These are phyloP conservation scores for Sula dactylatra DNA, from an alignment of 2,113 vertebrate genomes.

Conservation along the genomic window DNA sequence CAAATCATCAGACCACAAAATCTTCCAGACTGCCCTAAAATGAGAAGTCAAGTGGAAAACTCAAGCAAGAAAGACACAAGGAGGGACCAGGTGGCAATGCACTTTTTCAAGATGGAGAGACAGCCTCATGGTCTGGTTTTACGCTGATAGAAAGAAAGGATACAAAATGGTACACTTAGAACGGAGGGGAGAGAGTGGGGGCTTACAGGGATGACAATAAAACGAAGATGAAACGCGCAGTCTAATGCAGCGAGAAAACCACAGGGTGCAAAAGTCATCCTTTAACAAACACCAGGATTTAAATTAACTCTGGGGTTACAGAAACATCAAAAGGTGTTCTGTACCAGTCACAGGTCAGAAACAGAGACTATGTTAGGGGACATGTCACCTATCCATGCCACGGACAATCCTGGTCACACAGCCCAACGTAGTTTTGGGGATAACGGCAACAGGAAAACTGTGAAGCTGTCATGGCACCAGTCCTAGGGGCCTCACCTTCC, in stretches of 20 bases:
- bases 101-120: not conserved
- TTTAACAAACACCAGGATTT: not conserved
- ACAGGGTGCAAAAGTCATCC: not conserved
- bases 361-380: not conserved
- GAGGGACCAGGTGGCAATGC: not conserved
- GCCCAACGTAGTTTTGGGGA: not conserved
- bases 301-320: not conserved
- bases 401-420: not conserved
- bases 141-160: not conserved
- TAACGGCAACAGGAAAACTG: not conserved
- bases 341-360: not conserved
- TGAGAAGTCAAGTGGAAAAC: not conserved
- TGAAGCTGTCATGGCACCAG: not conserved
- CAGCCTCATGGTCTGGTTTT: not conserved
- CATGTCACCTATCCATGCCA: not conserved
- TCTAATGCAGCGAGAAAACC: not conserved
- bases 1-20: not conserved
- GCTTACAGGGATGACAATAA: not conserved
- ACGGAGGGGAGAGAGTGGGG: fast-evolving
- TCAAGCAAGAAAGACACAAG: not conserved
- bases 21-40: not conserved
- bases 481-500: fast-evolving
- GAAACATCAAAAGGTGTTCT: not conserved
- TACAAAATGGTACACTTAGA: not conserved
- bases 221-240: not conserved